Evolutionary conservation across 2,797 vertebrate species (phyloP).

Genomic region (Scyliorhinus canicula): DNA sequence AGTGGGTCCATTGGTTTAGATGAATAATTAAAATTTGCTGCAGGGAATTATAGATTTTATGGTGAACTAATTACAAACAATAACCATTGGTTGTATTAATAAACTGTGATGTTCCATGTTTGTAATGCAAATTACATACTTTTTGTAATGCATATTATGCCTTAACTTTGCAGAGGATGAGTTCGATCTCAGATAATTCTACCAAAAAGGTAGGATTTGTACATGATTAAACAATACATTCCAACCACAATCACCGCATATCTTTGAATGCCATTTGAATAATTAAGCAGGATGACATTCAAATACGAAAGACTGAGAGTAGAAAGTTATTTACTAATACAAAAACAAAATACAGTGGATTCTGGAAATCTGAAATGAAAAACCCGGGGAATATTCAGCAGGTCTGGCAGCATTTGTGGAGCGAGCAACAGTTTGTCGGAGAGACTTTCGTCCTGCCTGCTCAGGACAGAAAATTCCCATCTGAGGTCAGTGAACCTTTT

Average conservation of each 20-base stretch:
- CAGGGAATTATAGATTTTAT: slow-evolving; percentile 38
- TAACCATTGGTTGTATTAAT: slow-evolving; percentile 33
- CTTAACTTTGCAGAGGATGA: background rate
- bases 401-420: background rate
- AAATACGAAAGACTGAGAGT: background rate
- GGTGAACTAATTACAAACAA: slow-evolving; percentile 35
- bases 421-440: background rate
- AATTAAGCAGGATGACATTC: slow-evolving; percentile 1
- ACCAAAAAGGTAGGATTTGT: background rate
- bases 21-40: slow-evolving; percentile 35
- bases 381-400: background rate
- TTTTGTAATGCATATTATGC: background rate
- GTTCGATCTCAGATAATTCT: background rate
- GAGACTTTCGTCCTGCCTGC: too few species aligned
- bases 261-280: slow-evolving; percentile 12
- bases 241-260: background rate
- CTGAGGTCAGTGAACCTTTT: too few species aligned
- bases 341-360: too few species aligned
- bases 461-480: too few species aligned
- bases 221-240: background rate
- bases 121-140: slow-evolving; percentile 34
- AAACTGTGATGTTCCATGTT: slow-evolving; percentile 26
- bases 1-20: slow-evolving; percentile 13
- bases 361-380: background rate
- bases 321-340: background rate